These are phyloP conservation scores for Aptenodytes patagonicus DNA, from an alignment of 2,113 vertebrate species.

Conservation along the genomic window DNA sequence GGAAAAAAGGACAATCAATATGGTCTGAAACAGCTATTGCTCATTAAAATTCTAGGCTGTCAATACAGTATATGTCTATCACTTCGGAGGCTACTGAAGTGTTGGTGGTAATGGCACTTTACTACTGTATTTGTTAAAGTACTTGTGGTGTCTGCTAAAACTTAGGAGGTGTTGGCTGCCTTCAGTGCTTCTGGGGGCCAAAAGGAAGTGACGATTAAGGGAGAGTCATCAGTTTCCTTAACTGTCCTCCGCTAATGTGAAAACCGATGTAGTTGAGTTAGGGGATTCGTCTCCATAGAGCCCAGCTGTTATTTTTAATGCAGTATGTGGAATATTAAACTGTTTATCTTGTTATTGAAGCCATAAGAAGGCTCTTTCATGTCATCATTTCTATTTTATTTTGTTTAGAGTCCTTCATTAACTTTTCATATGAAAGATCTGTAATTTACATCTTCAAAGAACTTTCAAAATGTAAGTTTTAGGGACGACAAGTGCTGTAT, in stretches of 20 bases:
- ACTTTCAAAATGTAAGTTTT: conserved; percentile 74
- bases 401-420: conserved; percentile 75
- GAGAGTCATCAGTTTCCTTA: neutral
- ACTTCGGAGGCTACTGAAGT: neutral
- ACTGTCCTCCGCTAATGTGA: neutral
- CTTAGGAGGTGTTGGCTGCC: neutral
- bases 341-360: conserved; percentile 74
- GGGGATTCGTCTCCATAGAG: conserved; percentile 31
- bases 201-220: neutral
- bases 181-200: neutral
- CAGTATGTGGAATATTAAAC: conserved; percentile 73
- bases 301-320: conserved; percentile 67
- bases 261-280: neutral
- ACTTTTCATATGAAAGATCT: conserved; percentile 75
- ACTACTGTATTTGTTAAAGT: neutral
- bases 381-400: conserved; percentile 75
- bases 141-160: conserved; percentile 5
- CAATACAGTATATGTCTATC: conserved; percentile 34
- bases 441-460: conserved; percentile 76
- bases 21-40: conserved; percentile 29
- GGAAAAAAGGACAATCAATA: conserved; percentile 57
- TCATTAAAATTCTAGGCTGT: conserved; percentile 66
- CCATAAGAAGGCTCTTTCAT: conserved; percentile 73
- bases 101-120: conserved; percentile 23
- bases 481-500: conserved; percentile 62